Conservation (phyloP, 2,888 invertebrate species). For the Operophtera brumata region DNA sequence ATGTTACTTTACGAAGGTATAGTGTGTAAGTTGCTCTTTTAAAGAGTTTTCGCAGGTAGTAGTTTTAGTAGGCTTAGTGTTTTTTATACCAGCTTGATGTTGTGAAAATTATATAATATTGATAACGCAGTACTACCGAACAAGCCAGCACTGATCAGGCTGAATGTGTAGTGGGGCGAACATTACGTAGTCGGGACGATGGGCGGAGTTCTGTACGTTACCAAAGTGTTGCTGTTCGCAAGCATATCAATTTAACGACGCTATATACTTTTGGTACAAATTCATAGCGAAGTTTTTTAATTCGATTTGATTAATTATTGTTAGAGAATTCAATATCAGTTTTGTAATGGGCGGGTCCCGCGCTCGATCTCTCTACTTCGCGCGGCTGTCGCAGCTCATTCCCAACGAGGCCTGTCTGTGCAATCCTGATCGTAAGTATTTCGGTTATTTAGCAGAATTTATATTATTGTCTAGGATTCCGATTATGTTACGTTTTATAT, state of each 20-base stretch:
- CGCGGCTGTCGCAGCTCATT: slow-evolving; percentile 43
- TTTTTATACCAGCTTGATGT: slow-evolving; percentile 82
- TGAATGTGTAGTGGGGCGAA: slow-evolving; percentile 72
- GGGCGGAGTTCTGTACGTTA: slow-evolving; percentile 64
- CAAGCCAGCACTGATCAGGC: slow-evolving; percentile 69
- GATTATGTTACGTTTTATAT: slow-evolving; percentile 81
- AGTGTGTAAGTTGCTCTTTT: slow-evolving; percentile 77
- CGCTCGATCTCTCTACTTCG: slow-evolving; percentile 44
- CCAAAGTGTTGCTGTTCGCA: slow-evolving; percentile 78
- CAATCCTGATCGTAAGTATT: slow-evolving; percentile 58
- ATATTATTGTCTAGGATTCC: slow-evolving; percentile 78
- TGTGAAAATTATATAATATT: slow-evolving; percentile 78
- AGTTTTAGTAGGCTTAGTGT: slow-evolving; percentile 81
- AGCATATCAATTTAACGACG: slow-evolving; percentile 77
- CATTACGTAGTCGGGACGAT: slow-evolving; percentile 43
- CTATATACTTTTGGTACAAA: slow-evolving; percentile 77
- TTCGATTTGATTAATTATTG: slow-evolving; percentile 75
- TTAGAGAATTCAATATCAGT: slow-evolving; percentile 71
- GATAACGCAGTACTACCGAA: slow-evolving; percentile 67
- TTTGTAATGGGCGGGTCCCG: slow-evolving; percentile 54
- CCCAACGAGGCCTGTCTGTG: slow-evolving; percentile 47
- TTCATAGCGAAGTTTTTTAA: slow-evolving; percentile 71
- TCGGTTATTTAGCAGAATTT: slow-evolving; percentile 79
- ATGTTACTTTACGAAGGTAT: slow-evolving; percentile 74
- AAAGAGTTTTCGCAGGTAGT: slow-evolving; percentile 81